A percentile compares a stretch with the other conserved stretches of the same genome.
Evolutionary conservation across 2,797 vertebrate species (phyloP).

Genomic region (Eremophila alpestris): DNA sequence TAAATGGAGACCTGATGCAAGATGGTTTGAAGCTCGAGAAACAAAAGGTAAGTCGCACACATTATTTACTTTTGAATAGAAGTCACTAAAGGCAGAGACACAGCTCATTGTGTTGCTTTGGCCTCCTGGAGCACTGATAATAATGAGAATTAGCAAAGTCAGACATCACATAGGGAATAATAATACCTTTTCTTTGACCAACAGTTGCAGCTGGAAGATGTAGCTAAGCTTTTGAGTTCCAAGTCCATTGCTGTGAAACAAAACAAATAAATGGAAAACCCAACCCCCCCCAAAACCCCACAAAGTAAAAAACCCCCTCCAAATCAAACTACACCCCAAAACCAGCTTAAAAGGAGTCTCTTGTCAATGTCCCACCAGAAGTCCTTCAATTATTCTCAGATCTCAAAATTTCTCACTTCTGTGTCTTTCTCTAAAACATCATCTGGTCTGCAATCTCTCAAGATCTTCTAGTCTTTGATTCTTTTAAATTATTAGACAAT

Average conservation of each 20-base stretch:
- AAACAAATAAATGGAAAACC: background rate
- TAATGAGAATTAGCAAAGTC: background rate
- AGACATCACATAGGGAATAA: background rate
- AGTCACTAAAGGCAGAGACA: background rate
- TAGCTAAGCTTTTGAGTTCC: background rate
- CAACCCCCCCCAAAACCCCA: accelerated
- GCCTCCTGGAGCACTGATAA: background rate
- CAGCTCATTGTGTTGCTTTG: background rate
- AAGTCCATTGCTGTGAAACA: background rate
- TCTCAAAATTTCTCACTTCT: background rate
- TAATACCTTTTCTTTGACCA: background rate
- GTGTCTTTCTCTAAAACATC: background rate
- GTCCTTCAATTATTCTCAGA: background rate
- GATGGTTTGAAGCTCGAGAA: constrained; percentile 82
- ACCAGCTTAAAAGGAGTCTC: background rate
- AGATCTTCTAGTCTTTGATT: background rate
- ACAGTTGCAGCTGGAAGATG: background rate
- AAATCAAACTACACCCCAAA: background rate
- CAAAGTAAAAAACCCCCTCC: background rate
- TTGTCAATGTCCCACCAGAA: background rate
- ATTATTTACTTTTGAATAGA: background rate
- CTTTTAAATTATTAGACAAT: background rate
- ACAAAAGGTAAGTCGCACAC: constrained; percentile 79
- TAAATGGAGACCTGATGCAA: constrained; percentile 76
- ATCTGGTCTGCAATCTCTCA: background rate